A percentile compares a stretch with the other conserved stretches of the same genome.
Conservation (phyloP, 2,113 vertebrate genomes). For the Origma solitaria region DNA sequence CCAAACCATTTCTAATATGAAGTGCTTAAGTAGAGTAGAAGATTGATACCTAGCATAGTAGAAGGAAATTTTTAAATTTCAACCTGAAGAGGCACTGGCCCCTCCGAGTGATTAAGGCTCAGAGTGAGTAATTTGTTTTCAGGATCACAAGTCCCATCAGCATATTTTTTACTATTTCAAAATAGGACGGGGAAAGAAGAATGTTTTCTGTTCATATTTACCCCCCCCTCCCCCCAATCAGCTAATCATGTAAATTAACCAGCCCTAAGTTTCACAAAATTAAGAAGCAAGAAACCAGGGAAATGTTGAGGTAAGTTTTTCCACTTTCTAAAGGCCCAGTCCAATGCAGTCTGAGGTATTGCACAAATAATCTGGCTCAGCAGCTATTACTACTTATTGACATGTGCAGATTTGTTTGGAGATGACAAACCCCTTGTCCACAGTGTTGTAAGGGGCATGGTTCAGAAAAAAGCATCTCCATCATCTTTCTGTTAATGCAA, state of each 20-base stretch:
- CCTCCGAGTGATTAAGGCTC: neutral
- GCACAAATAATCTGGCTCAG: neutral
- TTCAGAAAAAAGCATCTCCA: neutral
- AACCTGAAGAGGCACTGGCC: neutral
- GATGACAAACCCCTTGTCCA: neutral
- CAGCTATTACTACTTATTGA: neutral
- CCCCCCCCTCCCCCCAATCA: neutral
- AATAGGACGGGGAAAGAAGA: neutral
- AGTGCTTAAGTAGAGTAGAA: neutral
- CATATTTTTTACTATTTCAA: neutral
- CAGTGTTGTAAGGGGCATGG: neutral
- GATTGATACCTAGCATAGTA: neutral
- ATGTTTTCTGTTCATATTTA: neutral
- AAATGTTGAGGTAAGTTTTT: neutral
- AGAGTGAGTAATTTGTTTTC: neutral
- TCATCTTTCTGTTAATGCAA: neutral
- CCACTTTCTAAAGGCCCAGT: neutral
- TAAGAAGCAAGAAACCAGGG: neutral
- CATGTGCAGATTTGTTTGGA: neutral
- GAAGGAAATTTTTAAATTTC: neutral
- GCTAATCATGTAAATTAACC: neutral
- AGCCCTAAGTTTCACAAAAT: neutral
- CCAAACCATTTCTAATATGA: neutral
- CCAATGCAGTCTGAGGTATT: neutral
- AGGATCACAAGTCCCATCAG: neutral